Evolutionary conservation across 1,140 invertebrate species (phyloP), one percentile per base, ranked within the genome.

Genomic region (Cydia amplana): DNA sequence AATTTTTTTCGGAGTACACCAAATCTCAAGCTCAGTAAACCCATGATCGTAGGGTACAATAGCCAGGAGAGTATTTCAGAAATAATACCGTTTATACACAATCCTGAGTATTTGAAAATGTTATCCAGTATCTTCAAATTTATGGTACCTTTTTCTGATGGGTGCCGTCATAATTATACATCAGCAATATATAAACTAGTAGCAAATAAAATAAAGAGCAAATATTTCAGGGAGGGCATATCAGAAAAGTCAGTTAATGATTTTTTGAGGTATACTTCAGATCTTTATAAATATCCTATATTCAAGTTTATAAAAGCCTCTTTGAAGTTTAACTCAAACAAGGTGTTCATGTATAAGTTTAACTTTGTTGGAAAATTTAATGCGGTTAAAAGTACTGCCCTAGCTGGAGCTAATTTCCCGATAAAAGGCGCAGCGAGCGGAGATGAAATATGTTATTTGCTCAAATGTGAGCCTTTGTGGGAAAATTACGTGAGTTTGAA

Each of bases 361-460:
- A 86, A 89, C 73, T 90, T 90, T 77, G 74, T 75, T 5, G 89
- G 90, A 7, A 82, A 82, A 65, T 84, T 91, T 70, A 92, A 88
- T 78, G 82, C 81, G 2, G 81, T 87, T 7, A 90, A 87, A 79
- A 77, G 82, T 1, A 90, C 82, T 36, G 86, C 90, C 5, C 3
- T 88, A 16, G 79, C 77, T 25, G 82, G 80, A 16, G 23, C 78
- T 1, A 82, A 81, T 18, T 32, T 74, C 5, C 81, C 77, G 80
- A 75, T 91, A 40, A 89, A 87, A 80, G 90, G 90, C 23, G 82
- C 87, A 16, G 81, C 90, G 14, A 85, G 83, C 23, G 90, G 90
- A 65, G 90, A 92, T 67, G 90, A 92, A 82, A 81, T 89, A 79
- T 92, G 90, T 75, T 92, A 92, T 75, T 76, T 92, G 25, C 79